Conservation (phyloP, 2,113 vertebrate genomes). For the Hippolais icterina region DNA sequence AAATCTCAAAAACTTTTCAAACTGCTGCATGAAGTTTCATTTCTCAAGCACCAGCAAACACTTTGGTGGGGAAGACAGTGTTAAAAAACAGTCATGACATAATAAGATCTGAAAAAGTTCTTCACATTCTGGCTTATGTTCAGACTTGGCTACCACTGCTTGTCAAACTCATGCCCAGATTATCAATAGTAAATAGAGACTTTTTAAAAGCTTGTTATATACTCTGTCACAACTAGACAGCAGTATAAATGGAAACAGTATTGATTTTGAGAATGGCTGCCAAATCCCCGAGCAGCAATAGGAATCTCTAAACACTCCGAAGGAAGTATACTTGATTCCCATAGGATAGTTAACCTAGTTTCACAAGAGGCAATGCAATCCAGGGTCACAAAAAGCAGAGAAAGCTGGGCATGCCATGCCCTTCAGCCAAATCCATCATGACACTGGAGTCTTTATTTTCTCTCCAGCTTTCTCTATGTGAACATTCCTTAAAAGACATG, state of each 20-base stretch:
- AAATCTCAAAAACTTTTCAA: neutral
- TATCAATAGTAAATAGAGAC: fast-evolving
- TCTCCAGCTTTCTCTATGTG: neutral
- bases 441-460: neutral
- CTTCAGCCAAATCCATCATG: neutral
- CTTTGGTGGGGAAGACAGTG: fast-evolving
- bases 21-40: neutral
- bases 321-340: neutral
- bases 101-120: neutral
- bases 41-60: neutral
- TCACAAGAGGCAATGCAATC: neutral
- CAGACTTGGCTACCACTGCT: neutral
- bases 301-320: neutral
- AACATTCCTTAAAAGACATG: neutral
- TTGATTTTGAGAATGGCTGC: neutral
- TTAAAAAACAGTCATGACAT: neutral
- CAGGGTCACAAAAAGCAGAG: neutral
- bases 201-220: neutral
- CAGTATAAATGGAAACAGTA: neutral
- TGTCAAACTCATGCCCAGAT: neutral
- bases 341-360: neutral
- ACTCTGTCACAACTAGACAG: neutral
- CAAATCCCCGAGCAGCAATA: neutral
- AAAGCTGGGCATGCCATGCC: neutral
- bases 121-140: neutral